Base-by-base conservation (phyloP, 35 echinoderm and acorn worm genomes). In the Ptychodera flava region DNA sequence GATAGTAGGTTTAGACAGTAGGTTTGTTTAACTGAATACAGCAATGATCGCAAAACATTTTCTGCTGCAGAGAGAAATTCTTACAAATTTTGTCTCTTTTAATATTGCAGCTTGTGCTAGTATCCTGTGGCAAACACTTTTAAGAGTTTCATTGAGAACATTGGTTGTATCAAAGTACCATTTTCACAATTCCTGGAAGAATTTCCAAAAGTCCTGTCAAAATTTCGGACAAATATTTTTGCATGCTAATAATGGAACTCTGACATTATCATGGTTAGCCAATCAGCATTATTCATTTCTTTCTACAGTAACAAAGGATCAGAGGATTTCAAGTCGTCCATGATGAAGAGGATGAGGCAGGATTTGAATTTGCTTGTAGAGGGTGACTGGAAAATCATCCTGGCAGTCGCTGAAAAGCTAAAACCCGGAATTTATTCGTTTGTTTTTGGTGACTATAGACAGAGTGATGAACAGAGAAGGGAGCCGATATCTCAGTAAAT, bases 361-460 rank as follows among this genome's bases (percentile, higher is more conserved):
- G 95, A 98, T 83, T 76, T 98, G 16, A 90, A 98, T 76, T 36
- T 94, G 31, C 87, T 79, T 31, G 85, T 87, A 33, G 95, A 98
- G 35, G 95, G 95, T 0, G 92, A 94, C 79, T 98, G 91, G 77
- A 88, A 92, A 37, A 94, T 98, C 15, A 88, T 97, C 28, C 34
- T 94, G 6, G 89, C 95, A 0, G 52, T 76, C 53, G 95, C 92
- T 0, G 95, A 98, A 81, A 92, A 94, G 38, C 88, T 94, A n/a
- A 38, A 91, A 35, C 87, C 87, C 28, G 95, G 95, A 16, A 92
- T 94, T 28, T 94, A 89, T 34, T 86, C 90, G 2, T 16, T 92
- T 34, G 88, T 92, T 1, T 94, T 90, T 88, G 90, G 90, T 15
- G 37, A 37, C 1, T 30, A 10, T 6, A 15, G 1, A 33, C 80